A percentile compares a stretch with the other conserved stretches of the same genome.
These are phyloP conservation scores for Catajapyx aquilonaris DNA, from an alignment of 1,140 invertebrate genomes.

Conservation along the genomic window DNA sequence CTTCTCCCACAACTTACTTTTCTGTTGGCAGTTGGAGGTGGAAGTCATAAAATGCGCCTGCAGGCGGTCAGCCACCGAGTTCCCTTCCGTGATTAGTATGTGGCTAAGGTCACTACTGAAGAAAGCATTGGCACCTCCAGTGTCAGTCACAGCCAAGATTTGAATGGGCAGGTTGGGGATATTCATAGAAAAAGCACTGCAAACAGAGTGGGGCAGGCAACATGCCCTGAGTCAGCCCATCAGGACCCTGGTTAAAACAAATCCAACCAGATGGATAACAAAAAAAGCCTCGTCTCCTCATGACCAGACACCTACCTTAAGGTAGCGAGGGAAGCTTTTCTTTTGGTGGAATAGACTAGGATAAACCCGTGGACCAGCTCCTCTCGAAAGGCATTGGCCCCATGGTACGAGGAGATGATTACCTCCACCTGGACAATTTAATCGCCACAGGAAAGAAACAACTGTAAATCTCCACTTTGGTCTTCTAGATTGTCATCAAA, in stretches of 20 bases:
- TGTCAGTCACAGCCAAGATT: constrained; percentile 82
- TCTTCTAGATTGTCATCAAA: neutral
- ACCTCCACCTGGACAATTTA: too few species aligned
- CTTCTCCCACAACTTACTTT: too few species aligned
- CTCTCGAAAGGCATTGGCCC: constrained; percentile 74
- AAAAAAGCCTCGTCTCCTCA: too few species aligned
- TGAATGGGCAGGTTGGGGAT: constrained; percentile 87
- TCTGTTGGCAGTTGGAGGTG: constrained; percentile 53
- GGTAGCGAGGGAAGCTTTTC: constrained; percentile 82
- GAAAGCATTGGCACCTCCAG: constrained; percentile 63
- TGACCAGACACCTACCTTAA: constrained; percentile 75
- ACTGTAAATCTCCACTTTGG: neutral
- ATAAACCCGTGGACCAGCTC: constrained; percentile 91
- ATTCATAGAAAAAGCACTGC: constrained; percentile 78
- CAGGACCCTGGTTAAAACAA: too few species aligned
- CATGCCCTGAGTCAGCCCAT: too few species aligned
- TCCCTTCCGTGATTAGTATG: constrained; percentile 77
- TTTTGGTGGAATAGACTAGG: constrained; percentile 82
- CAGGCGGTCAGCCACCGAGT: constrained; percentile 75
- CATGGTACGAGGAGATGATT: constrained; percentile 86
- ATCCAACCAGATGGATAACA: too few species aligned
- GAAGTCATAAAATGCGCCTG: constrained; percentile 81
- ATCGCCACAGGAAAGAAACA: constrained; percentile 12
- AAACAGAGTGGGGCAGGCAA: constrained; percentile 18
- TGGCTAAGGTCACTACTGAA: constrained; percentile 76